Percentiles rank a stretch among this genome's conserved stretches.
phyloP scores from a whole-genome alignment of 2,888 invertebrate genomes.

The Heliconius erato region DNA sequence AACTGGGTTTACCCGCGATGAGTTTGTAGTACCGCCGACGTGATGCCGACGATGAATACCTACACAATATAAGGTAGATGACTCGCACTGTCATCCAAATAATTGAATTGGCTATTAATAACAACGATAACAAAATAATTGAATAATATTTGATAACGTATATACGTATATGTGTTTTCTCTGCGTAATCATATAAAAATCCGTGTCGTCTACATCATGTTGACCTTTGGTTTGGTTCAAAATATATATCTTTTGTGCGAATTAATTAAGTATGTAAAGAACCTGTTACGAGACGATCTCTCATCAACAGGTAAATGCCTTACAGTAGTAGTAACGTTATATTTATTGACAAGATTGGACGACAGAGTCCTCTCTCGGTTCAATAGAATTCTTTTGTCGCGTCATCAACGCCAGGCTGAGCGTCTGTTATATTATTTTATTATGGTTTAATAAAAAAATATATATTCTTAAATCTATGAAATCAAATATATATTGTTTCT shows the following conservation, averaged over 20 bases:
- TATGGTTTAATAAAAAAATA: neutral
- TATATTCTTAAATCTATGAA: neutral
- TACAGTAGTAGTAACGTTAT: conserved; percentile 11
- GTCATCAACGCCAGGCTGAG: conserved; percentile 29
- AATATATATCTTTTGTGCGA: conserved; percentile 9
- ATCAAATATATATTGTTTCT: neutral
- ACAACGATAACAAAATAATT: neutral
- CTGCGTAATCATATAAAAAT: neutral
- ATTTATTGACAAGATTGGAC: conserved; percentile 25
- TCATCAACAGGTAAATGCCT: conserved; percentile 22
- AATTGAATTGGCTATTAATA: neutral
- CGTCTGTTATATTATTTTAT: conserved; percentile 21
- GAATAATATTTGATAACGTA: too few relatives aligned
- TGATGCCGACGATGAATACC: neutral
- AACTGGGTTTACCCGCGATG: neutral
- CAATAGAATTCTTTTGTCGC: conserved; percentile 20
- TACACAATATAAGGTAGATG: neutral
- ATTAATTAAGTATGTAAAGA: conserved; percentile 21
- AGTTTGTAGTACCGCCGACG: neutral
- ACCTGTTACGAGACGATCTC: conserved; percentile 14
- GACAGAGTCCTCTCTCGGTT: neutral
- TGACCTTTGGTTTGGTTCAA: neutral
- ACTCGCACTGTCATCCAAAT: neutral
- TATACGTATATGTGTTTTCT: neutral
- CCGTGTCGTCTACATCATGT: neutral